phyloP scores from a whole-genome alignment of 1,140 invertebrate species.

The Conus betulinus region DNA sequence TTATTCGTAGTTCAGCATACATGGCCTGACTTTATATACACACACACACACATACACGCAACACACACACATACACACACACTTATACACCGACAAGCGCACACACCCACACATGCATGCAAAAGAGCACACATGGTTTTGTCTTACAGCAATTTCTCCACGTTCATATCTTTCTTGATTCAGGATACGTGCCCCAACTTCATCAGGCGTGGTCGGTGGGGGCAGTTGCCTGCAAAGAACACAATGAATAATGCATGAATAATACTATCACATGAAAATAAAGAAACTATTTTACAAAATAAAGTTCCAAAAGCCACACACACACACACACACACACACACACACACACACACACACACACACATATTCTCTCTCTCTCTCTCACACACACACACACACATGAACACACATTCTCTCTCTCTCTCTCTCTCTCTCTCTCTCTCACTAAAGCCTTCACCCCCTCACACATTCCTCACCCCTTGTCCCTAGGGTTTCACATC shows the following conservation, averaged over 20 bases:
- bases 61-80: too few species aligned
- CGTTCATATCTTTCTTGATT: constrained; percentile 83
- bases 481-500: too few species aligned
- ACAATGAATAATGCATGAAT: background rate
- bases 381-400: background rate
- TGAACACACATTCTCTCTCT: background rate
- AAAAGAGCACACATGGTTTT: background rate
- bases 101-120: constrained; percentile 4
- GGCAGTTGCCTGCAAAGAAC: constrained; percentile 82
- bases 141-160: constrained; percentile 65
- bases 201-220: constrained; percentile 96
- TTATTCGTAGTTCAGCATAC: too few species aligned
- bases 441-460: background rate
- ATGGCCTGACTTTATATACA: too few species aligned
- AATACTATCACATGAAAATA: background rate
- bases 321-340: background rate
- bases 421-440: background rate
- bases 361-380: background rate
- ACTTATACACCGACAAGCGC: background rate
- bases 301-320: too few species aligned
- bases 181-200: constrained; percentile 95
- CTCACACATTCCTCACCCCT: background rate
- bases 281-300: background rate
- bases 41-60: too few species aligned
- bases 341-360: too few species aligned